A percentile compares a stretch with the other conserved stretches of the same genome.
phyloP scores from a whole-genome alignment of 2,888 invertebrate species.

The Pollenia amentaria region DNA sequence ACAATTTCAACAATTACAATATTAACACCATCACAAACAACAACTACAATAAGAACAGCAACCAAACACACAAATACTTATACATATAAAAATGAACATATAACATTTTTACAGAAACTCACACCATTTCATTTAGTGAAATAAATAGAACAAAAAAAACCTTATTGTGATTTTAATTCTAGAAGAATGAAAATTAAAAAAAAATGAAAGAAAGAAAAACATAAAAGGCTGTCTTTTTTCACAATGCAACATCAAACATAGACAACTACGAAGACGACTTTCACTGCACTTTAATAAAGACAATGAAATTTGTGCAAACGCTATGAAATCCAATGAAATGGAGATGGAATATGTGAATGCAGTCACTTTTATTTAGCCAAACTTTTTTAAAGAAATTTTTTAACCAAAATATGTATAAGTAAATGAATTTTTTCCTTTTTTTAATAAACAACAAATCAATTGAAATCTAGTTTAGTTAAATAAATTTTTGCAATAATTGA shows the following conservation, averaged over 20 bases:
- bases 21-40: slow-evolving; percentile 4
- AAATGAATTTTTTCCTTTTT: neutral
- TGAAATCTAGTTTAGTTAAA: neutral
- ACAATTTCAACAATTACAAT: slow-evolving; percentile 3
- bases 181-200: slow-evolving; percentile 27
- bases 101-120: neutral
- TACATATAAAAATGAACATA: neutral
- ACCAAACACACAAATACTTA: slow-evolving; percentile 1
- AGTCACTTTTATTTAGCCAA: neutral
- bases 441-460: neutral
- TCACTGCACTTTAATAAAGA: slow-evolving; percentile 16
- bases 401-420: neutral
- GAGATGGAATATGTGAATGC: neutral
- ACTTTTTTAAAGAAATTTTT: neutral
- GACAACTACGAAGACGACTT: neutral
- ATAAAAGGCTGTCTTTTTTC: slow-evolving; percentile 40
- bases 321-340: neutral
- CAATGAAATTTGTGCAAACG: neutral
- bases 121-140: neutral
- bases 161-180: slow-evolving; percentile 62
- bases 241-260: slow-evolving; percentile 39
- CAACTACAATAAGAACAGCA: neutral
- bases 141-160: slow-evolving; percentile 5
- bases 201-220: slow-evolving; percentile 18
- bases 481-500: neutral